Percentiles rank a stretch among this genome's conserved stretches.
Conservation (phyloP, 2,113 vertebrate species). For the Antechinus flavipes region DNA sequence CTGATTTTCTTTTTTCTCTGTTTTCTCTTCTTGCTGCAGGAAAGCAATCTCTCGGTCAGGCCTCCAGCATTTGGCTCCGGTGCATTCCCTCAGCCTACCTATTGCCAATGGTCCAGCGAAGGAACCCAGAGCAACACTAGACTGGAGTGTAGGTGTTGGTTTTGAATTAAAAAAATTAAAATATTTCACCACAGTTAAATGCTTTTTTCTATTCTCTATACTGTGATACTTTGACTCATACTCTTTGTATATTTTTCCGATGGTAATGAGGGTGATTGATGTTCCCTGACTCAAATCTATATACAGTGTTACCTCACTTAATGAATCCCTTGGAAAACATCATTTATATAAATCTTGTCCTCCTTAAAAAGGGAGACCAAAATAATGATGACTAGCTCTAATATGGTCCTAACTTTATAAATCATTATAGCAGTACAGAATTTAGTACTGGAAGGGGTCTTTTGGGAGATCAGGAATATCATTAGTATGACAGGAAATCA, state of each 20-base stretch:
- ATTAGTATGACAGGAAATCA: not conserved
- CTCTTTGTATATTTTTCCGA: not conserved
- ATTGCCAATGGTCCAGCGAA: constrained; percentile 95
- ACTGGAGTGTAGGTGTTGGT: constrained; percentile 94
- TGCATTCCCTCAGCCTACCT: constrained; percentile 88
- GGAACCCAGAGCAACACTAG: constrained; percentile 92
- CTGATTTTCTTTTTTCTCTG: constrained; percentile 72
- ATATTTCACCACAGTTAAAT: not conserved
- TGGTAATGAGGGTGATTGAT: not conserved
- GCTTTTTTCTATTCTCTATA: constrained; percentile 7
- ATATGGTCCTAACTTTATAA: not conserved
- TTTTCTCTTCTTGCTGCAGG: constrained; percentile 85
- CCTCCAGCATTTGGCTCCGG: constrained; percentile 95
- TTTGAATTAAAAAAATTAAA: constrained; percentile 10
- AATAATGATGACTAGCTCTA: constrained; percentile 8
- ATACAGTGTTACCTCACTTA: not conserved
- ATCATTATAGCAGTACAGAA: not conserved
- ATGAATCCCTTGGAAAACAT: not conserved
- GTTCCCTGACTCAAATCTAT: not conserved
- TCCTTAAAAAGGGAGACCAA: constrained; percentile 3
- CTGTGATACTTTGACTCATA: not conserved
- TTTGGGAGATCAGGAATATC: not conserved
- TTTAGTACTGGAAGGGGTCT: not conserved
- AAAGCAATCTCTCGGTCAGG: constrained; percentile 99
- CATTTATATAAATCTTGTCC: constrained; percentile 8